Conservation (phyloP, 1,140 invertebrate genomes). For the Chrysomallon squamiferum region DNA sequence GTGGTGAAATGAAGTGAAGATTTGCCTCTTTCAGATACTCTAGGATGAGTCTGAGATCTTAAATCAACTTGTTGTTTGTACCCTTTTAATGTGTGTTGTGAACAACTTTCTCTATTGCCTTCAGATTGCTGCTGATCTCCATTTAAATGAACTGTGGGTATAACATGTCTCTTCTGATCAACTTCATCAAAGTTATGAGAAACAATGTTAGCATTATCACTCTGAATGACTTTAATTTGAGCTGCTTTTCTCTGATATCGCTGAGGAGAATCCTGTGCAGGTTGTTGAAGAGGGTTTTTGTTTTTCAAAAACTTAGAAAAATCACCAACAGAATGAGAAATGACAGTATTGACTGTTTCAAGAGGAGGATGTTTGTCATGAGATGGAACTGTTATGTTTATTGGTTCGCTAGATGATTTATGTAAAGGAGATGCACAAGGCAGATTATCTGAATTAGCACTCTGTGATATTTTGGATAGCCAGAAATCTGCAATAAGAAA, state of each 20-base stretch:
- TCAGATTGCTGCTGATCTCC: neutral
- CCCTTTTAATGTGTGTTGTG: neutral
- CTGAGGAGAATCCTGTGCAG: neutral
- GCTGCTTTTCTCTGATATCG: neutral
- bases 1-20: conserved; percentile 63
- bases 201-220: no score
- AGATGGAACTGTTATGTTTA: conserved; percentile 36
- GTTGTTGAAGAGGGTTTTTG: neutral
- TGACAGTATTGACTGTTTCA: neutral
- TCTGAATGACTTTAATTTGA: no score
- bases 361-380: neutral
- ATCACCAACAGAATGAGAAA: conserved; percentile 32
- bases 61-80: neutral
- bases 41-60: conserved; percentile 19
- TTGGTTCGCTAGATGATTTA: conserved; percentile 55
- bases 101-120: neutral
- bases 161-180: neutral
- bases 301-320: conserved; percentile 25
- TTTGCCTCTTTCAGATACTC: conserved; percentile 15
- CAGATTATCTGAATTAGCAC: conserved; percentile 17
- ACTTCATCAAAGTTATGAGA: no score
- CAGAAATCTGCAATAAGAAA: conserved; percentile 75
- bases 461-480: conserved; percentile 75
- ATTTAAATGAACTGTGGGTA: neutral
- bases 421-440: conserved; percentile 70